Conservation (phyloP, 1,140 invertebrate genomes). For the Steinernema feltiae region DNA sequence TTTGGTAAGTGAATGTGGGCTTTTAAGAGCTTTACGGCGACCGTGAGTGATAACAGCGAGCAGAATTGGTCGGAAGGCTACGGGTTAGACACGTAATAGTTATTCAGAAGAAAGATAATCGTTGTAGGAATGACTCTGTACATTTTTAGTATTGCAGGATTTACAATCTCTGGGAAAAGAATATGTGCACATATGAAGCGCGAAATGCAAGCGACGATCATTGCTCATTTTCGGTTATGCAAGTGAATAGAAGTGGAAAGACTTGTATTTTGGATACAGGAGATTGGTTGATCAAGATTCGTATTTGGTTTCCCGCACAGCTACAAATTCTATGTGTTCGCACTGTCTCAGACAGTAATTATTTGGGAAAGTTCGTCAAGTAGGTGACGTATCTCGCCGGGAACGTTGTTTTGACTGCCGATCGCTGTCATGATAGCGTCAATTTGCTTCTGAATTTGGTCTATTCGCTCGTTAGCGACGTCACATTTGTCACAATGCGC, state of each 20-base stretch:
- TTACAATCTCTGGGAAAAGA: neutral
- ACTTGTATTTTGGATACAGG: neutral
- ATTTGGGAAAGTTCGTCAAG: constrained; percentile 11
- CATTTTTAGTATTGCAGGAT: neutral
- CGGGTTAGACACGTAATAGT: neutral
- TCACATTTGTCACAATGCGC: neutral
- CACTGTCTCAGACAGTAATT: neutral
- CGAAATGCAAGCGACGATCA: neutral
- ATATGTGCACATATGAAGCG: neutral
- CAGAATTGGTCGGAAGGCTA: neutral
- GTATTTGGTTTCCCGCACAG: constrained; percentile 3
- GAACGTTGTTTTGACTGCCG: neutral
- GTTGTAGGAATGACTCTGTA: constrained; percentile 9
- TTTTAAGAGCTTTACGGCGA: neutral
- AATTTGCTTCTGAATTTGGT: constrained; percentile 5
- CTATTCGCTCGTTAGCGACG: neutral
- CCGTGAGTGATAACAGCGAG: neutral
- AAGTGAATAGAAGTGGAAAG: neutral
- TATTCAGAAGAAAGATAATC: neutral
- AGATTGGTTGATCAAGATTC: neutral
- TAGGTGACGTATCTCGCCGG: constrained; percentile 1
- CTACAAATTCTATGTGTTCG: neutral
- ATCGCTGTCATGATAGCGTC: neutral
- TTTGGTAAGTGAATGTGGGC: neutral
- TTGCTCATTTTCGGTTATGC: neutral